Conservation (phyloP, 2,113 vertebrate genomes). For the Peromyscus leucopus region DNA sequence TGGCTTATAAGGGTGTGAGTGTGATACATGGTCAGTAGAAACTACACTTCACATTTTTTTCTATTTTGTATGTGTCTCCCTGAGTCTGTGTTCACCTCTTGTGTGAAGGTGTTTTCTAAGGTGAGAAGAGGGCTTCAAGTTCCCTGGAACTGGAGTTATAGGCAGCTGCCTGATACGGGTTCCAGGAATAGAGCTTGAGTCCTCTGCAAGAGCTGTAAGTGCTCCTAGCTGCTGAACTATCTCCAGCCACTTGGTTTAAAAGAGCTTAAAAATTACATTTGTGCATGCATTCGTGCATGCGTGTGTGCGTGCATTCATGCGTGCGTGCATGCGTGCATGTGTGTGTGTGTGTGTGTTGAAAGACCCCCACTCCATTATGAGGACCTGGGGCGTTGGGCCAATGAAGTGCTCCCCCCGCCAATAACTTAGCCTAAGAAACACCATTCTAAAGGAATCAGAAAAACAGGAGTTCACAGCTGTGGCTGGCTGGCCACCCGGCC, state of each 20-base stretch:
- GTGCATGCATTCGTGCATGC: fast-evolving
- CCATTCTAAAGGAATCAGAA: too few species aligned
- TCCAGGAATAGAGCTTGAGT: background rate
- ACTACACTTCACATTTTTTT: background rate
- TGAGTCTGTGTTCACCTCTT: background rate
- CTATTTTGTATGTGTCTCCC: background rate
- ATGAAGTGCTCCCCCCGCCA: too few species aligned
- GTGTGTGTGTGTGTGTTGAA: background rate
- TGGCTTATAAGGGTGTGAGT: background rate
- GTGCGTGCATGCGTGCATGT: background rate
- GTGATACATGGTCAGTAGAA: background rate
- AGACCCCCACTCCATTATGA: too few species aligned
- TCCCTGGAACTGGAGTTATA: background rate
- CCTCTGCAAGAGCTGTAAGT: background rate
- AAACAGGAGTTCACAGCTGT: too few species aligned
- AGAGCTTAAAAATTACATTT: background rate
- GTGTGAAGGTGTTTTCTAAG: background rate
- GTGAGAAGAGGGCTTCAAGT: background rate
- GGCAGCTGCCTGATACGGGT: too few species aligned
- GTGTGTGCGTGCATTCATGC: fast-evolving
- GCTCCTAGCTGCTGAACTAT: background rate
- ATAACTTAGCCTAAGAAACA: too few species aligned
- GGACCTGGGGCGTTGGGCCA: too few species aligned
- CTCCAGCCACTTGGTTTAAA: background rate
- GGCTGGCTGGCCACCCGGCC: too few species aligned